Conservation (phyloP, 2,888 invertebrate species). For the Drosophila gaucha region DNA sequence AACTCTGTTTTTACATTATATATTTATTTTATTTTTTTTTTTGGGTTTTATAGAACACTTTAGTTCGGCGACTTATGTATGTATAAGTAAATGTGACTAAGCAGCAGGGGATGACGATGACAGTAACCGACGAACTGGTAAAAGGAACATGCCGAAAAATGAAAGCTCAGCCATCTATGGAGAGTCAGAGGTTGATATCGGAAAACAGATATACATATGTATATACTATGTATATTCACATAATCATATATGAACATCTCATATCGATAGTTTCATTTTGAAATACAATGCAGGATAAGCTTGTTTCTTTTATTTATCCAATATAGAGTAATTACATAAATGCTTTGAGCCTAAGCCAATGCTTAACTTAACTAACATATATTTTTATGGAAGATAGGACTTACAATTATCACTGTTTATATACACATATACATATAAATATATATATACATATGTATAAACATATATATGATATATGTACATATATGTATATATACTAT, state of each 20-base stretch:
- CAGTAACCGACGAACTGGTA: constrained; percentile 27
- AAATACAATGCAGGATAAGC: no score
- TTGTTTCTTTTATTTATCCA: no score
- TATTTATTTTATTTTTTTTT: constrained; percentile 10
- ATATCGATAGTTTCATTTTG: no score
- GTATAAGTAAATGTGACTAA: constrained; percentile 54
- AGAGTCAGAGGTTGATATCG: constrained; percentile 21
- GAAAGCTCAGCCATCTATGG: constrained; percentile 31
- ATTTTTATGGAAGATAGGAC: constrained; percentile 3
- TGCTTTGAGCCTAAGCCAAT: no score
- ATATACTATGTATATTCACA: not conserved
- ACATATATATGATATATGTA: constrained; percentile 42
- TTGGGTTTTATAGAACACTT: constrained; percentile 28
- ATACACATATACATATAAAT: constrained; percentile 1
- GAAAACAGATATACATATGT: constrained; percentile 1
- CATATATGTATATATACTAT: constrained; percentile 34
- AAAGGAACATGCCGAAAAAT: constrained; percentile 29
- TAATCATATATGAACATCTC: not conserved
- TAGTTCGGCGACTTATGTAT: constrained; percentile 40
- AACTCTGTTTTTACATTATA: not conserved
- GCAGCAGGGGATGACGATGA: constrained; percentile 40
- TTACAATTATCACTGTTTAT: not conserved
- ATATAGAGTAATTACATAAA: no score
- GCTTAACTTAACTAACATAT: not conserved
- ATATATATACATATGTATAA: constrained; percentile 16